Base-by-base conservation (phyloP, 2,888 invertebrate genomes). In the Athalia cordata region DNA sequence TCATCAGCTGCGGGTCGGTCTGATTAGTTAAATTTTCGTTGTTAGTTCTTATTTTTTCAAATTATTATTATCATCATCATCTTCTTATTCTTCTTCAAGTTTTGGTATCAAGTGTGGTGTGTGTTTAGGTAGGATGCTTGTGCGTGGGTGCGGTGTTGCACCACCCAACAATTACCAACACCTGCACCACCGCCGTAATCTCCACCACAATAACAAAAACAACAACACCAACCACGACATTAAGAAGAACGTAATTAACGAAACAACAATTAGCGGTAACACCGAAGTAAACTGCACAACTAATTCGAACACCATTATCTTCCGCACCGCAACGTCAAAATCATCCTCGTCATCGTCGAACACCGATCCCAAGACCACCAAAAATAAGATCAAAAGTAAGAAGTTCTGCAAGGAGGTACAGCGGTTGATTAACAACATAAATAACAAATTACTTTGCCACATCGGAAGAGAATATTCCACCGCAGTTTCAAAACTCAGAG, bases 91-190 rank as follows among this genome's bases (percentile, higher is more conserved):
- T 13, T 13, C 13, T 4, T 55, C 52, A 8, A 13, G 49, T 7
- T 13, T 66, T 66, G 47, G 8, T 66, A 43, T 52, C 52, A 62
- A 87, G 87, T 87, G 89, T 86, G 87, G 87, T 86, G 88, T 85
- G 87, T 87, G 75, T 75, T 49, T 87, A 85, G 89, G 84, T 89
- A 89, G 89, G 89, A 90, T 90, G 90, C 90, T 88, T 88, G 89
- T 88, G 87, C 87, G 85, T 89, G 89, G 88, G 89, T 87, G 89
- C 89, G 87, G 89, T 88, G 89, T 87, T 82, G 82, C 84, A 84
- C 86, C 88, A 86, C 87, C 87, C 86, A 84, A 82, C 82, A 78
- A 81, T 59, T 29, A 68, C 47, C 72, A 59, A 5, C 77, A 62
- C 13, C 77, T 45, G 11, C 65, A 65, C 65, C 74, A 47, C 8